phyloP scores from a whole-genome alignment of 1,140 invertebrate genomes.

The Diorhabda sublineata region DNA sequence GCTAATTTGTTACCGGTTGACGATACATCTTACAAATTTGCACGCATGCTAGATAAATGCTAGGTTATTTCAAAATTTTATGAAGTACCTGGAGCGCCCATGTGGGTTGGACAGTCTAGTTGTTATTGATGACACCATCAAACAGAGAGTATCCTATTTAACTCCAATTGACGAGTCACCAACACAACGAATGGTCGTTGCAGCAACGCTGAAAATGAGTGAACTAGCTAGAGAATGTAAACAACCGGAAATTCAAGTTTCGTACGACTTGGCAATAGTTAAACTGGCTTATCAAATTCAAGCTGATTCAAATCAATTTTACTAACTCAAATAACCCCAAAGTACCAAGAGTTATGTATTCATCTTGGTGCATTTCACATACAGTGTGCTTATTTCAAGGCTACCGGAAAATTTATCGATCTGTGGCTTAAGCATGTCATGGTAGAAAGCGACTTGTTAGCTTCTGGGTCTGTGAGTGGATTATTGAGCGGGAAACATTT shows the following conservation, averaged over 20 bases:
- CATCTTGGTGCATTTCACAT: background rate
- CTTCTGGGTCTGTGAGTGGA: constrained; percentile 24
- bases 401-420: background rate
- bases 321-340: background rate
- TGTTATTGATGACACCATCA: background rate
- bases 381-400: background rate
- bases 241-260: background rate
- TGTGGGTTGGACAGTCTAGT: constrained; percentile 15
- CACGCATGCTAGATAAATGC: constrained; percentile 4
- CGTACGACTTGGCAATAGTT: background rate
- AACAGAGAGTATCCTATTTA: background rate
- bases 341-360: background rate
- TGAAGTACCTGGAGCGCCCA: background rate
- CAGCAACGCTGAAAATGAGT: background rate
- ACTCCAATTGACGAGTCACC: background rate
- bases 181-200: background rate
- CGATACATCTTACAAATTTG: background rate
- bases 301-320: background rate
- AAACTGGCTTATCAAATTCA: background rate
- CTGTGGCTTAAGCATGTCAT: background rate
- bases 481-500: constrained; percentile 41
- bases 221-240: background rate
- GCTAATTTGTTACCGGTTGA: constrained; percentile 5
- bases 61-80: background rate
- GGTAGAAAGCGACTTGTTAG: background rate